Percentiles rank a stretch among this genome's conserved stretches.
Evolutionary conservation across 1,140 invertebrate species (phyloP).

Genomic region (Stegodyphus dumicola): DNA sequence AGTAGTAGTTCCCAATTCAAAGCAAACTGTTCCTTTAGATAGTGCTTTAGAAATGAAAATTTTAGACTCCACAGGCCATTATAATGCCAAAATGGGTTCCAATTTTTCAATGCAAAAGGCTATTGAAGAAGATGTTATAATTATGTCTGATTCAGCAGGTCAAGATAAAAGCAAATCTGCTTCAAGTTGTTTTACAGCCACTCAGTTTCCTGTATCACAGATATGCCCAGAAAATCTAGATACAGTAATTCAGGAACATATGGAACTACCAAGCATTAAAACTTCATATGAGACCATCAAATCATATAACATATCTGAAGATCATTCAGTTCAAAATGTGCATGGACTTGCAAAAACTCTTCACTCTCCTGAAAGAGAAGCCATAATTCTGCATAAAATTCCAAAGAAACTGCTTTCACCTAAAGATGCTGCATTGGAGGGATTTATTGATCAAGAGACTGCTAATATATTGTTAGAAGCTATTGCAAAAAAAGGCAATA

Average conservation of each 20-base stretch:
- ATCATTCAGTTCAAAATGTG: background rate
- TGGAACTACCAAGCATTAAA: background rate
- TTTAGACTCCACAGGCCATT: conserved; percentile 80
- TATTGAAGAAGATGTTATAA: conserved; percentile 79
- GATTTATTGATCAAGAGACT: conserved; percentile 80
- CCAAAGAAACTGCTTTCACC: conserved; percentile 27
- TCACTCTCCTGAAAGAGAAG: background rate
- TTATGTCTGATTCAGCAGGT: conserved; percentile 69
- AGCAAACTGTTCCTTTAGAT: conserved; percentile 76
- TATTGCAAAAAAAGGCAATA: conserved; percentile 70
- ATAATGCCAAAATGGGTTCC: conserved; percentile 83
- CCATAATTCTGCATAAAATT: conserved; percentile 33
- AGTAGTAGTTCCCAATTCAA: conserved; percentile 47
- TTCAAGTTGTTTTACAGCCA: background rate
- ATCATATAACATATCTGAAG: background rate
- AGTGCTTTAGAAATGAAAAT: conserved; percentile 86
- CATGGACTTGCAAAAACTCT: no score
- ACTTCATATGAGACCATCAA: background rate
- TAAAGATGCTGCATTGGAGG: conserved; percentile 78
- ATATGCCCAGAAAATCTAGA: background rate
- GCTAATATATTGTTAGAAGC: conserved; percentile 73
- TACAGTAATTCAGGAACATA: background rate
- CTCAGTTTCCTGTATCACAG: background rate
- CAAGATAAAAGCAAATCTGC: background rate
- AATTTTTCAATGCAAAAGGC: conserved; percentile 83